phyloP scores from a whole-genome alignment of 2,797 vertebrate genomes.

The Lithobates sylvaticus region DNA sequence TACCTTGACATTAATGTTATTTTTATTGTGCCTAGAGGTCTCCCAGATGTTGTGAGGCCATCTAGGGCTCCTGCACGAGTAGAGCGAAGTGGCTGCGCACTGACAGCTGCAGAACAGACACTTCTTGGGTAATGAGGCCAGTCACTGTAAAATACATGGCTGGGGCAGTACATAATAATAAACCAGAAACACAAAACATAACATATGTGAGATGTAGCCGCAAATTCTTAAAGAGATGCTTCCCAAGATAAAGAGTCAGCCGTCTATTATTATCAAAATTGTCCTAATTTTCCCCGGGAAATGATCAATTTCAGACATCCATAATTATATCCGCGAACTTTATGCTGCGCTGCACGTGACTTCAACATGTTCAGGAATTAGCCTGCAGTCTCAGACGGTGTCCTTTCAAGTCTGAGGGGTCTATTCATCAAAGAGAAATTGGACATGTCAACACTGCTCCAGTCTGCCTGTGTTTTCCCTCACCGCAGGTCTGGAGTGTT shows the following conservation, averaged over 20 bases:
- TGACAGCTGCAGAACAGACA: slow-evolving; percentile 33
- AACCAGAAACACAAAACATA: not conserved
- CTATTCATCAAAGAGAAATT: slow-evolving; percentile 44
- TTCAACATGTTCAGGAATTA: slow-evolving; percentile 36
- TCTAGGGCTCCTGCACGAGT: not conserved
- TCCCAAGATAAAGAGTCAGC: slow-evolving; percentile 22
- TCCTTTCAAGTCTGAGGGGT: slow-evolving; percentile 28
- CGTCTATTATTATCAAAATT: slow-evolving; percentile 25
- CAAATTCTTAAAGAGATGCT: slow-evolving; percentile 3
- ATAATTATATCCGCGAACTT: slow-evolving; percentile 20
- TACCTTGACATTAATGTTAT: too few species aligned
- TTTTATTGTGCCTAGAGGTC: not conserved
- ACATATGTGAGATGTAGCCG: not conserved
- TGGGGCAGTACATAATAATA: slow-evolving; percentile 10
- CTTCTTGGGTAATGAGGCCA: not conserved
- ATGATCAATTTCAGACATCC: slow-evolving; percentile 37
- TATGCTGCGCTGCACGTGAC: slow-evolving; percentile 12
- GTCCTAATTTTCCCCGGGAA: slow-evolving; percentile 27
- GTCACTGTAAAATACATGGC: not conserved
- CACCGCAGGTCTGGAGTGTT: not conserved
- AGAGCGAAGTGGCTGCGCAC: not conserved
- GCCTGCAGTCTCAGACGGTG: slow-evolving; percentile 11
- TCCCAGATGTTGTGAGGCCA: not conserved
- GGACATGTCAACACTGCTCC: slow-evolving; percentile 18
- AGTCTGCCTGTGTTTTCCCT: slow-evolving; percentile 24